Percentiles rank a stretch among this genome's conserved stretches.
Conservation (phyloP, 2,888 invertebrate genomes). For the Atethmia centrago region DNA sequence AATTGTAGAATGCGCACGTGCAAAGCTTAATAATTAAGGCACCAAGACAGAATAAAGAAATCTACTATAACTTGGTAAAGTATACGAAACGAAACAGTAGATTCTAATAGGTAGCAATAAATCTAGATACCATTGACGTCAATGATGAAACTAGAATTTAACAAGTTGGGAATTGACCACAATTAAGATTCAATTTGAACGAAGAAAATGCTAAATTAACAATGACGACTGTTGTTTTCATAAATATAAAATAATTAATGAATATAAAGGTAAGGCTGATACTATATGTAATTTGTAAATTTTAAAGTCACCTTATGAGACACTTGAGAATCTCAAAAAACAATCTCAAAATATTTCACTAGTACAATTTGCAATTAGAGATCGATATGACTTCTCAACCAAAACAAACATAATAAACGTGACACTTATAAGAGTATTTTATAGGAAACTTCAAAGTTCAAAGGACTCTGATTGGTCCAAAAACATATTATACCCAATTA, state of each 20-base stretch:
- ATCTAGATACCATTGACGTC: conserved; percentile 37
- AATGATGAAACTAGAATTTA: conserved; percentile 37
- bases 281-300: background rate
- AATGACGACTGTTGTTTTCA: conserved; percentile 11
- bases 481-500: conserved; percentile 79
- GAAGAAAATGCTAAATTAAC: conserved; percentile 11
- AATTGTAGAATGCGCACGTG: conserved; percentile 61
- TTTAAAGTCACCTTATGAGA: background rate
- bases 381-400: conserved; percentile 43
- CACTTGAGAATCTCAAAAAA: conserved; percentile 19
- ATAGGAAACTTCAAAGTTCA: conserved; percentile 65
- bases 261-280: background rate
- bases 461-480: conserved; percentile 68
- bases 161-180: conserved; percentile 13
- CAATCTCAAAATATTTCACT: conserved; percentile 23
- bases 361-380: conserved; percentile 40
- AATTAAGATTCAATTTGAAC: conserved; percentile 4
- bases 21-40: conserved; percentile 51
- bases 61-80: conserved; percentile 9
- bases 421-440: conserved; percentile 62
- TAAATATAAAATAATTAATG: conserved; percentile 14
- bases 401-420: conserved; percentile 61
- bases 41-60: conserved; percentile 32
- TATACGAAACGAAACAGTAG: conserved; percentile 3
- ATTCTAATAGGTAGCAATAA: conserved; percentile 15